Conservation (phyloP, 2,113 vertebrate species). For the Castor canadensis region DNA sequence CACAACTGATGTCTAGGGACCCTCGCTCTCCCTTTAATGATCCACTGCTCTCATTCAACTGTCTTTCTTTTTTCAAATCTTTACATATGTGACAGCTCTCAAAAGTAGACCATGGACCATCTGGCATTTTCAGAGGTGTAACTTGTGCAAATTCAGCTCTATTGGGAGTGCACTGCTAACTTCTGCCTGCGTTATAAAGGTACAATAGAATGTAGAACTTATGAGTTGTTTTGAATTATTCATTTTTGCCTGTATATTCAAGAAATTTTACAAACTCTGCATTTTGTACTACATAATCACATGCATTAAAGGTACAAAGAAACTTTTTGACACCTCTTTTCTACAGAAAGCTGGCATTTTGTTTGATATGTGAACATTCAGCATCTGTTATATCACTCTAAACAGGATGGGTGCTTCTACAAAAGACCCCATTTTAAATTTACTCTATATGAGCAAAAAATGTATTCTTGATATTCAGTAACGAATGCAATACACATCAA, state of each 20-base stretch:
- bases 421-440: slow-evolving; percentile 89
- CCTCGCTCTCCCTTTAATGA: slow-evolving; percentile 87
- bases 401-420: slow-evolving; percentile 87
- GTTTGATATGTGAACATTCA: slow-evolving; percentile 90
- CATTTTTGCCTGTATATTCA: slow-evolving; percentile 94
- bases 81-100: slow-evolving; percentile 92
- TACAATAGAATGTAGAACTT: slow-evolving; percentile 90
- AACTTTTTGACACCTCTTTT: slow-evolving; percentile 91
- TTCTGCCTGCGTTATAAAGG: slow-evolving; percentile 93
- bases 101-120: slow-evolving; percentile 94
- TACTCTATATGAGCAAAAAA: slow-evolving; percentile 83
- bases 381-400: slow-evolving; percentile 88
- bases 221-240: slow-evolving; percentile 97
- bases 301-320: slow-evolving; percentile 89
- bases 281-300: slow-evolving; percentile 91
- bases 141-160: slow-evolving; percentile 98
- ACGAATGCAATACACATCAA: slow-evolving; percentile 86
- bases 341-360: slow-evolving; percentile 90
- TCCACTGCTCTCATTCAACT: slow-evolving; percentile 88
- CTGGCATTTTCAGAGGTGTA: slow-evolving; percentile 94
- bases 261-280: slow-evolving; percentile 92
- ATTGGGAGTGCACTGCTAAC: slow-evolving; percentile 93
- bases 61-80: slow-evolving; percentile 89
- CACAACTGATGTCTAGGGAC: slow-evolving; percentile 87
- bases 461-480: slow-evolving; percentile 87